Evolutionary conservation across 2,888 invertebrate genomes (phyloP).

Genomic region (Stenoptilia bipunctidactyla): DNA sequence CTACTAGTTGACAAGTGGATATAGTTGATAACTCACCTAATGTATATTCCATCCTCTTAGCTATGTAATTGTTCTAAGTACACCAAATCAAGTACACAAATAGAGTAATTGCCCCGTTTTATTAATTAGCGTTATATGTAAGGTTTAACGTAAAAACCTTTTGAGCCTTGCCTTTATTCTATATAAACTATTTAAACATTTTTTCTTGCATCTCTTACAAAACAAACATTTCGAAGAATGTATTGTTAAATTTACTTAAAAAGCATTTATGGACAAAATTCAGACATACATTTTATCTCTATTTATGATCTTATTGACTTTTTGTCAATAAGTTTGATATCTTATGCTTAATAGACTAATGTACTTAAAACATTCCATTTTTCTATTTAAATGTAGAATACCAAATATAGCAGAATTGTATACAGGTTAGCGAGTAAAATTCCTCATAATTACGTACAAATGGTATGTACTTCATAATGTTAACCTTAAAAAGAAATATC

Average conservation of each 20-base stretch:
- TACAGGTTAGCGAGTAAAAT: not conserved
- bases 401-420: conserved; percentile 1
- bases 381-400: conserved; percentile 26
- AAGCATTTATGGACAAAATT: too few species aligned
- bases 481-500: not conserved
- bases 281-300: too few species aligned
- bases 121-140: conserved; percentile 50
- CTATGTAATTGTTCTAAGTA: conserved; percentile 55
- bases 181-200: not conserved
- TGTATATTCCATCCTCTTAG: conserved; percentile 70
- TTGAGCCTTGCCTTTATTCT: conserved; percentile 55
- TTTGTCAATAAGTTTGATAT: not conserved
- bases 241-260: too few species aligned
- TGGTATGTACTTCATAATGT: not conserved
- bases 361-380: conserved; percentile 68
- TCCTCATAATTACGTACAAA: conserved; percentile 2
- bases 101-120: conserved; percentile 40
- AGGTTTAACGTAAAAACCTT: conserved; percentile 41
- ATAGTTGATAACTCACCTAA: conserved; percentile 56
- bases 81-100: conserved; percentile 56
- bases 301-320: not conserved
- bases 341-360: conserved; percentile 55
- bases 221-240: not conserved
- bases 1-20: conserved; percentile 30
- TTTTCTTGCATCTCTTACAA: not conserved